Evolutionary conservation across 2,888 invertebrate species (phyloP), one percentile per base, ranked within the genome.

Genomic region (Dilophus febrilis): DNA sequence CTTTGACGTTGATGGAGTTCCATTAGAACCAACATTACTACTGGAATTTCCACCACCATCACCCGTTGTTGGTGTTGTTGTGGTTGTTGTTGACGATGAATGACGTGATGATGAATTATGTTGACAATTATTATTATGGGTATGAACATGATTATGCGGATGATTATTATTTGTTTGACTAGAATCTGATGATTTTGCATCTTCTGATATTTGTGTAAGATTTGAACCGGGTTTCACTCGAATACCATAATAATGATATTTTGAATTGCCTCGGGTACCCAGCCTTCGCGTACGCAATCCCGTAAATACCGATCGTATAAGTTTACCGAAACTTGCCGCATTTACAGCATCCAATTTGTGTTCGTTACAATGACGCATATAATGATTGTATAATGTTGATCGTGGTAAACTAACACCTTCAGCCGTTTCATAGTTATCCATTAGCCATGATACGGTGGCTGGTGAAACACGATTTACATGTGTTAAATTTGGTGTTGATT

Each of bases 221-320:
- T 76, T 69, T 3, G 88, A 88, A 42, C 74, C 80, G 0, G 87
- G 85, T 63, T 95, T 95, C 41, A 95, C 86, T 28, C 97, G 74
- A 49, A 98, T 97, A n/a, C 98, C 98, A 67, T 98, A 97, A 65
- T 98, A 98, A 67, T 98, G 98, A 61, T 99, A 98, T 62, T 95
- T 97, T 22, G 94, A 95, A 66, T 97, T 95, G 28, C 95, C 95
- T 52, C 88, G 75, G 3, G 97, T 98, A 46, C 98, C 98, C 35
- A 98, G 71, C 40, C 98, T 74, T 49, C 92, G 68, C 13, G 98
- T 98, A 46, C 94, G 71, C 52, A 98, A 71, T 14, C 97, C 97
- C 50, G 94, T 72, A 68, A 99, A 98, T 45, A 98, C 97, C 3
- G 95, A 94, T 44, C 98, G 78, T 55, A 98, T 98, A 32, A 98